phyloP scores from a whole-genome alignment of 1,140 invertebrate species.

The Whitmania pigra region DNA sequence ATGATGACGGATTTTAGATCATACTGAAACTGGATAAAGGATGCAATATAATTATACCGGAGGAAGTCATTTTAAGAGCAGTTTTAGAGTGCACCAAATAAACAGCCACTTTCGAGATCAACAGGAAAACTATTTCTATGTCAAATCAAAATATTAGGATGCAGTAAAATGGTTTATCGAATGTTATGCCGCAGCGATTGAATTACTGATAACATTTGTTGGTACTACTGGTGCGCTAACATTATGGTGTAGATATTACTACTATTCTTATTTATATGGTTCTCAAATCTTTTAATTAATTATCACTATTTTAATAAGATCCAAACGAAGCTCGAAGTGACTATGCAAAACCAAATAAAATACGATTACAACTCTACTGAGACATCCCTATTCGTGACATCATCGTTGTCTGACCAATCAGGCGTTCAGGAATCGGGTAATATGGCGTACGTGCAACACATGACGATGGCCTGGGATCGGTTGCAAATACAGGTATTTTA shows the following conservation, averaged over 20 bases:
- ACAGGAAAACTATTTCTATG: no score
- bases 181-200: no score
- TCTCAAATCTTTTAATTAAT: neutral
- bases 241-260: neutral
- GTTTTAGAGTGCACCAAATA: no score
- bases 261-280: neutral
- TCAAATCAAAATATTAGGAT: no score
- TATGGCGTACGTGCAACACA: neutral
- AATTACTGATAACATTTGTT: no score
- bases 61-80: no score
- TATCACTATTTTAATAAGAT: slow-evolving; percentile 14
- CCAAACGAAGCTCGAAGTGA: slow-evolving; percentile 2
- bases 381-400: neutral
- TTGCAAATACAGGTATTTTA: slow-evolving; percentile 13
- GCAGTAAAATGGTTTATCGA: no score
- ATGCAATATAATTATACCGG: no score
- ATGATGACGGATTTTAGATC: no score
- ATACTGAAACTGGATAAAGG: no score
- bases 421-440: neutral
- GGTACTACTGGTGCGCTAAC: no score
- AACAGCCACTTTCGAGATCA: no score
- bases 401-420: neutral
- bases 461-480: slow-evolving; percentile 16
- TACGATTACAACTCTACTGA: slow-evolving; percentile 12
- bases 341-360: slow-evolving; percentile 17